Percentiles rank a stretch among this genome's conserved stretches.
Conservation (phyloP, 2,888 invertebrate genomes). For the Megalurothrips usitatus region DNA sequence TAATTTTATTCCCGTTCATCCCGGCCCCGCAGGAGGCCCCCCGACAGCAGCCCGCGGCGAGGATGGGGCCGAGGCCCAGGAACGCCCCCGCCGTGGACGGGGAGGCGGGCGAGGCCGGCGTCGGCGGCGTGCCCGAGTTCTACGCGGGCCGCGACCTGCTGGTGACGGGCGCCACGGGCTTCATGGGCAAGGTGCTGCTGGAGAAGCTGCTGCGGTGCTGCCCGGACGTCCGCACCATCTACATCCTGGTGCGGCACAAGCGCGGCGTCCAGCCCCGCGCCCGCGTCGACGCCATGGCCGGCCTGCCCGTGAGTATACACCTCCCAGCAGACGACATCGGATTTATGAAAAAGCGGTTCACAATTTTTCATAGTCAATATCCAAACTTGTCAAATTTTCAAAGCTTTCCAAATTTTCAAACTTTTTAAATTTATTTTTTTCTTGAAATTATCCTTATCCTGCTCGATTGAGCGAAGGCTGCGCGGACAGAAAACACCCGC, state of each 20-base stretch:
- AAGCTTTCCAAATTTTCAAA: too few relatives aligned
- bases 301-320: conserved; percentile 25
- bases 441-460: too few relatives aligned
- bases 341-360: too few relatives aligned
- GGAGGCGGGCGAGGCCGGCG: not conserved
- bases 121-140: conserved; percentile 3
- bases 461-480: too few relatives aligned
- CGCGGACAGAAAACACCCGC: too few relatives aligned
- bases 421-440: too few relatives aligned
- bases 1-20: too few relatives aligned
- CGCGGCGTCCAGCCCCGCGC: conserved; percentile 11
- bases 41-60: too few relatives aligned
- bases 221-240: conserved; percentile 29
- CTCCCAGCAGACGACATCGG: too few relatives aligned
- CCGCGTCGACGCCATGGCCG: conserved; percentile 29
- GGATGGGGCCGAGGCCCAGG: not conserved
- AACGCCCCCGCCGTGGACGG: not conserved
- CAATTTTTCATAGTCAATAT: too few relatives aligned
- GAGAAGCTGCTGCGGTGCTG: conserved; percentile 31
- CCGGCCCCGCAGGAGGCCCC: too few relatives aligned
- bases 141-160: conserved; percentile 30
- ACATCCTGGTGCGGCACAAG: conserved; percentile 28
- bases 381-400: too few relatives aligned
- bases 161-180: conserved; percentile 30
- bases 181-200: conserved; percentile 32